Base-by-base conservation (phyloP, 2,888 invertebrate genomes). In the Aleiodes alternator region DNA sequence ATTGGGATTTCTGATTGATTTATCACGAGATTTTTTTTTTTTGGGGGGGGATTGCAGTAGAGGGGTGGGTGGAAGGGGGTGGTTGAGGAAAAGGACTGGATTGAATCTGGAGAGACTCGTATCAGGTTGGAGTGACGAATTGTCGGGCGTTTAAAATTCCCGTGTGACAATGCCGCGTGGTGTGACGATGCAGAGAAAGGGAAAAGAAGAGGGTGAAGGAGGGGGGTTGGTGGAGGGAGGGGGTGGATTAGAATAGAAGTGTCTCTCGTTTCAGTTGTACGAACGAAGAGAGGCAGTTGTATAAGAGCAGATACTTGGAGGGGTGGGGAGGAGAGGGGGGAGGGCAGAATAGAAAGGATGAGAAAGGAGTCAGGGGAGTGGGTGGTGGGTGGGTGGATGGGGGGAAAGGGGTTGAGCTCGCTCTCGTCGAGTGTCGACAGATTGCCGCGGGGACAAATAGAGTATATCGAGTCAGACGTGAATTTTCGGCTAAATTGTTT, bases 401-500 rank as follows among this genome's bases (percentile, higher is more conserved):
- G 23, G 23, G 23, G 23, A 82, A 84, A 83, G 84, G 84, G 83
- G 83, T 85, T 84, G 82, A 78, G 80, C 78, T 82, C 82, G 80
- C 77, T 34, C 34, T 34, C 34, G 80, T 50, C 56, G 80, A 80
- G 83, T 83, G 84, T 83, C 85, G 84, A 86, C 85, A 86, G 86
- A 87, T 87, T 87, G 86, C 86, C 84, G 82, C 81, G 81, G 86
- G 85, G 86, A 87, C 86, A 85, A 84, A 85, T 83, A 86, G 83
- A 86, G 84, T 86, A 83, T 86, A 84, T 83, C 84, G 83, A 84
- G 85, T 85, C 83, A 84, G 85, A 87, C 84, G 85, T 83, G 84
- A 87, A 73, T 86, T 87, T 23, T 87, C 84, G 87, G 82, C 81
- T 84, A 86, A 87, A 87, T 87, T 87, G 87, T 87, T 87, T 87